Evolutionary conservation across 2,888 invertebrate species (phyloP), one percentile per base, ranked within the genome.

Genomic region (Hypsopygia costalis): DNA sequence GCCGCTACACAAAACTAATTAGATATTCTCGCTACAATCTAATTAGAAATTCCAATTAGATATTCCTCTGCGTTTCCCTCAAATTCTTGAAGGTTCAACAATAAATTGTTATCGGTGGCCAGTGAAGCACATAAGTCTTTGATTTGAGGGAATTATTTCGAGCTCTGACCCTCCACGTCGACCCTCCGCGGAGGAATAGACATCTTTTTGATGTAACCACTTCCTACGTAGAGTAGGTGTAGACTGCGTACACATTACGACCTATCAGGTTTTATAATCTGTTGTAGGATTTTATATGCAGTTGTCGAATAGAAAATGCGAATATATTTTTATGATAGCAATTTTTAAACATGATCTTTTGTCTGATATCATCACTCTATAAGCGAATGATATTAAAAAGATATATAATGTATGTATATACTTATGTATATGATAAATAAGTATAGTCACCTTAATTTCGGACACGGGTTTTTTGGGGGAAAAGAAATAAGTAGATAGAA

Each of bases 1-100:
- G 40, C 44, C 62, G 64, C 65, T 61, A 73, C 69, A 55, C 61
- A 58, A 78, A 81, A 78, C 81, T 80, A 82, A 85, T 86, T 82
- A 82, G 77, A 45, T 51, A 53, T 47, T 45, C 62, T 60, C 63
- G 70, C 58, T 60, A 61, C 64, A 69, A 66, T 77, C 78, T 83
- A 83, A 85, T 86, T 83, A 81, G 70, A 81, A 82, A 86, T 87
- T 86, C 87, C 86, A 85, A 83, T 86, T 83, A 82, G 81, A 83
- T 83, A 80, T 85, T 82, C 76, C 67, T 68, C 64, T 66, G 63
- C 63, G 62, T 72, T 72, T 71, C 25, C 25, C 6, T 25, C 57
- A 67, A 69, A 81, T 78, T 74, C 74, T 70, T 65, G 61, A 66
- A 71, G 71, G 76, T 74, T 71, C 72, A 67, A 76, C 72, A 81